Evolutionary conservation across 2,888 invertebrate species (phyloP).

Genomic region (Ennomos fuscantarius): DNA sequence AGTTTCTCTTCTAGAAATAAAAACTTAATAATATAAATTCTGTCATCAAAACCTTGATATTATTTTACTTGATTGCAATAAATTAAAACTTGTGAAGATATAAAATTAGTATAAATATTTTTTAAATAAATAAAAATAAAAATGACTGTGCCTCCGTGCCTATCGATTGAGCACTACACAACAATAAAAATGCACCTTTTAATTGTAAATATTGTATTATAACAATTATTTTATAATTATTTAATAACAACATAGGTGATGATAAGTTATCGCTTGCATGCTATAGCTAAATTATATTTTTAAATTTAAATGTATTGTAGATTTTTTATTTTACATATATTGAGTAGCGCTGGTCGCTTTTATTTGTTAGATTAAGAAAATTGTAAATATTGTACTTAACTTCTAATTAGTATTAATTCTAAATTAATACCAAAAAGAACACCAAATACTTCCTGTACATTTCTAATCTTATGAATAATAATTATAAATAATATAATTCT

Average conservation of each 20-base stretch:
- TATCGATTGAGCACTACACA: constrained; percentile 73
- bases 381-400: constrained; percentile 60
- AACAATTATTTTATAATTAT: constrained; percentile 19
- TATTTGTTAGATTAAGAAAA: constrained; percentile 18
- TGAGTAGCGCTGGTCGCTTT: constrained; percentile 68
- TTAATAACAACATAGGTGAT: constrained; percentile 4
- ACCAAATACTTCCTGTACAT: constrained; percentile 75
- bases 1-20: too few relatives aligned
- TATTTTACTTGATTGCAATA: background rate
- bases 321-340: constrained; percentile 40
- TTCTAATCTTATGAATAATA: constrained; percentile 74
- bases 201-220: constrained; percentile 37
- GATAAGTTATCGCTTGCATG: constrained; percentile 30
- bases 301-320: constrained; percentile 38
- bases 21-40: too few relatives aligned
- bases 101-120: constrained; percentile 41
- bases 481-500: constrained; percentile 29
- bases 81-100: constrained; percentile 24
- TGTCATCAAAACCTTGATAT: too few relatives aligned
- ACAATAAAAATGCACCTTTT: constrained; percentile 62
- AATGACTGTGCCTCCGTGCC: constrained; percentile 81
- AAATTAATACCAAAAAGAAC: constrained; percentile 68
- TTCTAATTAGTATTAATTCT: constrained; percentile 47
- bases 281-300: constrained; percentile 21
- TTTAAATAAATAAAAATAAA: constrained; percentile 40